These are phyloP conservation scores for Parotocinclus haroldoi DNA, from an alignment of 2,797 vertebrate genomes.

Conservation along the genomic window DNA sequence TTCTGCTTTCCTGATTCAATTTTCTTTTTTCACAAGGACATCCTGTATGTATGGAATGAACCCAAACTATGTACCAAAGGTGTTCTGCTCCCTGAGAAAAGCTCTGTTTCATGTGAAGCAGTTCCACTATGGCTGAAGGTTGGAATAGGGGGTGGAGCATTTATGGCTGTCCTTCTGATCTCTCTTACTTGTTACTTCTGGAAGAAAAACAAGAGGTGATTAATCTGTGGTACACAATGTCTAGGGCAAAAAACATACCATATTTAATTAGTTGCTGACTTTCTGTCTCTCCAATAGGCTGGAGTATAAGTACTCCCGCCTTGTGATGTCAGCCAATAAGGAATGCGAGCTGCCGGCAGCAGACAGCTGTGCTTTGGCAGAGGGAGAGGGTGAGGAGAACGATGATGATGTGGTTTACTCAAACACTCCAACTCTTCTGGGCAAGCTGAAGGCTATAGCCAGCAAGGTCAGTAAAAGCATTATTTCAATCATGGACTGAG, in stretches of 20 bases:
- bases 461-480: conserved; percentile 80
- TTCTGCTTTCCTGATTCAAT: background rate
- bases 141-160: conserved; percentile 83
- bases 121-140: conserved; percentile 90
- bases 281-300: conserved; percentile 66
- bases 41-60: conserved; percentile 93
- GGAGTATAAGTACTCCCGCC: conserved; percentile 95
- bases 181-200: conserved; percentile 96
- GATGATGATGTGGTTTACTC: conserved; percentile 94
- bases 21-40: conserved; percentile 69
- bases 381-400: conserved; percentile 86
- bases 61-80: conserved; percentile 90
- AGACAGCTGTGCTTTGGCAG: conserved; percentile 98
- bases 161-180: conserved; percentile 85
- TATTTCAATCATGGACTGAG: background rate
- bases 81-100: conserved; percentile 81
- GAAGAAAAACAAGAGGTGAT: conserved; percentile 96
- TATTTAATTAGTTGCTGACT: background rate
- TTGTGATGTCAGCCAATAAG: conserved; percentile 95
- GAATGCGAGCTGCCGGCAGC: conserved; percentile 93
- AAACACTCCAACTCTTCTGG: conserved; percentile 88
- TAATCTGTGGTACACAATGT: background rate
- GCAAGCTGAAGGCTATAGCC: conserved; percentile 93
- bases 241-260: background rate
- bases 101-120: conserved; percentile 79